phyloP scores from a whole-genome alignment of 2,888 invertebrate species.

The Isotomurus palustris region DNA sequence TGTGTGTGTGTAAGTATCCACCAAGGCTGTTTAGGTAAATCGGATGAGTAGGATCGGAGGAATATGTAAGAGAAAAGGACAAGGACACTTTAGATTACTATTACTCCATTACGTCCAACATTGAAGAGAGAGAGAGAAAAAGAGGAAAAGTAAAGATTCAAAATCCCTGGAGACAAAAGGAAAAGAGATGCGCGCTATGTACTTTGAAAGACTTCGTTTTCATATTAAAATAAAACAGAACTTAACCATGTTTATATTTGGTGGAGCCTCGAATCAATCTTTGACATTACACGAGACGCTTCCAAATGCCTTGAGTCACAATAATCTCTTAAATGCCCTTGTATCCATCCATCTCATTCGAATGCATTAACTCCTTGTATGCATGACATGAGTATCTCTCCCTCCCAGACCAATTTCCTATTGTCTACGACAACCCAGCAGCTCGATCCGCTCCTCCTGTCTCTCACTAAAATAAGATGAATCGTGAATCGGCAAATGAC shows the following conservation, averaged over 20 bases:
- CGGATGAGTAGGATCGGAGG: too few species aligned
- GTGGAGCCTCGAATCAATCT: constrained; percentile 32
- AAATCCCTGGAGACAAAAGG: constrained; percentile 20
- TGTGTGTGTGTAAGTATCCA: too few species aligned
- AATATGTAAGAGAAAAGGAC: too few species aligned
- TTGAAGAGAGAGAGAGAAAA: not conserved
- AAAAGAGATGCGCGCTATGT: not conserved
- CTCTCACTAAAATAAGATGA: not conserved
- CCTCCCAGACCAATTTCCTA: not conserved
- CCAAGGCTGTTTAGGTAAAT: too few species aligned
- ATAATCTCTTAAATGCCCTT: constrained; percentile 21
- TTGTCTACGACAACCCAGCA: not conserved
- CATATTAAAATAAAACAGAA: constrained; percentile 22
- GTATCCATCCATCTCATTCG: constrained; percentile 30
- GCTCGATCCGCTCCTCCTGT: not conserved
- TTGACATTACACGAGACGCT: constrained; percentile 32
- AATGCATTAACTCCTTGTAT: constrained; percentile 22
- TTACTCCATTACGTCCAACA: not conserved
- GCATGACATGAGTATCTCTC: constrained; percentile 25
- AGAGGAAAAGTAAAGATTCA: constrained; percentile 9
- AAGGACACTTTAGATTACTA: not conserved
- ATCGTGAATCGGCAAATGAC: constrained; percentile 3
- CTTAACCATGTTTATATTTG: constrained; percentile 35
- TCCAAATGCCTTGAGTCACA: constrained; percentile 24
- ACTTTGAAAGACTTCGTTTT: not conserved